A percentile compares a stretch with the other conserved stretches of the same genome.
Conservation (phyloP, 2,797 vertebrate genomes). For the Acipenser transmontanus region DNA sequence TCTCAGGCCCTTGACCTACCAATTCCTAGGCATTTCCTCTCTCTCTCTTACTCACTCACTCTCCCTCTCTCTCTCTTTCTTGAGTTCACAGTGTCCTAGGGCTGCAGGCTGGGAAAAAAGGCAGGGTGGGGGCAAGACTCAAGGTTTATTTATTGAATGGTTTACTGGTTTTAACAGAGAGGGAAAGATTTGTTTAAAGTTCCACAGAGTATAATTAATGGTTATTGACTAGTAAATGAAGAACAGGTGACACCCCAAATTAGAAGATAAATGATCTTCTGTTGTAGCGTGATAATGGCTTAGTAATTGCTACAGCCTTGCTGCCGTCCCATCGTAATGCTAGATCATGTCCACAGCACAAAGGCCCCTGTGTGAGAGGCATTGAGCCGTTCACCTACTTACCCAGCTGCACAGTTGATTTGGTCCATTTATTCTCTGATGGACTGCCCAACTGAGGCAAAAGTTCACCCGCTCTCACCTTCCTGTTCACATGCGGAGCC, state of each 20-base stretch:
- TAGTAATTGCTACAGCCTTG: slow-evolving; percentile 69
- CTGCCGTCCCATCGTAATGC: slow-evolving; percentile 59
- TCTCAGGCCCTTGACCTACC: slow-evolving; percentile 61
- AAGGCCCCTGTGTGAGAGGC: slow-evolving; percentile 74
- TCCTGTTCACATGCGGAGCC: slow-evolving; percentile 69
- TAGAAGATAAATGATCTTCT: slow-evolving; percentile 75
- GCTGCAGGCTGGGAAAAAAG: slow-evolving; percentile 41
- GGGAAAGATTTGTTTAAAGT: slow-evolving; percentile 66
- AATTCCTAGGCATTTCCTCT: slow-evolving; percentile 69
- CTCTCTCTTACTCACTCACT: no score
- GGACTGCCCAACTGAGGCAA: slow-evolving; percentile 69
- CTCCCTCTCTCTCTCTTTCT: background rate
- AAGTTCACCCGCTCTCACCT: slow-evolving; percentile 63
- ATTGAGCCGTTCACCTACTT: slow-evolving; percentile 43
- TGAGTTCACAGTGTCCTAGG: slow-evolving; percentile 47
- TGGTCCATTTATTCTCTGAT: slow-evolving; percentile 85
- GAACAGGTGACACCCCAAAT: slow-evolving; percentile 75
- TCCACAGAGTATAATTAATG: slow-evolving; percentile 68
- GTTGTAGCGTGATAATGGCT: slow-evolving; percentile 76
- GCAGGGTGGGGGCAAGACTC: slow-evolving; percentile 30
- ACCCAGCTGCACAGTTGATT: slow-evolving; percentile 66
- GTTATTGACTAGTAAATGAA: slow-evolving; percentile 76
- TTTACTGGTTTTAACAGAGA: slow-evolving; percentile 62
- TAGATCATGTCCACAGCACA: slow-evolving; percentile 74
- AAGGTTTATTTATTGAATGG: slow-evolving; percentile 64